Evolutionary conservation across 2,797 vertebrate species (phyloP).

Genomic region (Poecilia picta): DNA sequence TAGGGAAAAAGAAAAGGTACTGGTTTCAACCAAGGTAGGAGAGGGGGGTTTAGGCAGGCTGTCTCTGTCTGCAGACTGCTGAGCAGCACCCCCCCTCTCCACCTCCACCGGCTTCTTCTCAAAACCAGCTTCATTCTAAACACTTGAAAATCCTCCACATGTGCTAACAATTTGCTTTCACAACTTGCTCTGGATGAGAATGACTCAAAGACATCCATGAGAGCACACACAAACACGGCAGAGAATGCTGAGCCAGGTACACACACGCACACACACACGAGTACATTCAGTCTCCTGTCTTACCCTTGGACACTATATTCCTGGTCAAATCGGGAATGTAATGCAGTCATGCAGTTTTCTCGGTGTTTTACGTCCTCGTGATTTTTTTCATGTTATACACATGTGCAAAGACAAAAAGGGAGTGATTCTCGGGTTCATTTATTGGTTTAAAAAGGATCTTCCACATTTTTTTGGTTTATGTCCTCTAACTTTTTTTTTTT

Average conservation of each 20-base stretch:
- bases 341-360: neutral
- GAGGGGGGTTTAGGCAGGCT: conserved; percentile 53
- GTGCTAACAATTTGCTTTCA: conserved; percentile 82
- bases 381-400: neutral
- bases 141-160: conserved; percentile 82
- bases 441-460: neutral
- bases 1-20: conserved; percentile 72
- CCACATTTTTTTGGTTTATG: neutral
- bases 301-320: conserved; percentile 1
- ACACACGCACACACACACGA: neutral
- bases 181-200: conserved; percentile 69
- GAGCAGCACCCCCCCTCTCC: neutral
- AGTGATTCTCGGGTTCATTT: neutral
- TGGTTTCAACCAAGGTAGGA: conserved; percentile 70
- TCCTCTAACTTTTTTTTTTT: neutral
- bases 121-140: conserved; percentile 80
- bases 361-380: conserved; percentile 4
- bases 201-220: conserved; percentile 58
- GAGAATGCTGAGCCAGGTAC: conserved; percentile 17
- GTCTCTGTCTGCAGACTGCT: conserved; percentile 61
- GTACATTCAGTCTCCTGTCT: conserved; percentile 16
- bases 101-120: conserved; percentile 49
- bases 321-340: neutral
- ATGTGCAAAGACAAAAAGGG: neutral
- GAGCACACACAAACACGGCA: conserved; percentile 34